Evolutionary conservation across 2,113 vertebrate species (phyloP).

Genomic region (Eulemur macaco): DNA sequence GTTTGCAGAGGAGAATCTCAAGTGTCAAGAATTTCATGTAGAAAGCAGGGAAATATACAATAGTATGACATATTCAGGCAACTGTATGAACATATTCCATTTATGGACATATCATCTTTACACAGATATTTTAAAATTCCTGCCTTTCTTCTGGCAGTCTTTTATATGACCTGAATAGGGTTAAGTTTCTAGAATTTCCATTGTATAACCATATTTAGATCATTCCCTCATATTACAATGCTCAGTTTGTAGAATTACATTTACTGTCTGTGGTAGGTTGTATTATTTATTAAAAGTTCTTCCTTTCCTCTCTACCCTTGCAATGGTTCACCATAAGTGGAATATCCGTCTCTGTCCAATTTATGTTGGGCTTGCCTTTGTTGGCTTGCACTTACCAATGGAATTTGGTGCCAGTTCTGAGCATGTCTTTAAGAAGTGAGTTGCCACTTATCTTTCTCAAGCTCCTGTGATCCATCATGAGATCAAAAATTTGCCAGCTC

Average conservation of each 20-base stretch:
- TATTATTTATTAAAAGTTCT: neutral
- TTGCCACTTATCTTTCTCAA: neutral
- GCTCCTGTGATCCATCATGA: neutral
- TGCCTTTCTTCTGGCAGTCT: neutral
- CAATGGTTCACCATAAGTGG: neutral
- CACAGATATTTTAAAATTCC: neutral
- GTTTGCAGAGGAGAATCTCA: neutral
- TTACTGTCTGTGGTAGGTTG: slow-evolving; percentile 30
- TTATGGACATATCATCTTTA: neutral
- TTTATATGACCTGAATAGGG: neutral
- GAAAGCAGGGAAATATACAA: rapidly evolving
- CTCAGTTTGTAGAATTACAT: slow-evolving; percentile 36
- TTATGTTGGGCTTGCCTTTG: neutral
- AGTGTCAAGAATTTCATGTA: neutral
- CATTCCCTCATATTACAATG: neutral
- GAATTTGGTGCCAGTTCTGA: neutral
- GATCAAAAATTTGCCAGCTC: neutral
- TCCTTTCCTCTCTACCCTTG: neutral
- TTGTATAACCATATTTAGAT: neutral
- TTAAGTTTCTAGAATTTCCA: neutral
- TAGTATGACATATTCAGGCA: neutral
- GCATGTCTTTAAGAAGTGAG: neutral
- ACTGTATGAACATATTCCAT: neutral
- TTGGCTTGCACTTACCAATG: neutral
- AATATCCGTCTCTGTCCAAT: neutral